phyloP scores from a whole-genome alignment of 2,888 invertebrate genomes.

The Stenodema calcarata region DNA sequence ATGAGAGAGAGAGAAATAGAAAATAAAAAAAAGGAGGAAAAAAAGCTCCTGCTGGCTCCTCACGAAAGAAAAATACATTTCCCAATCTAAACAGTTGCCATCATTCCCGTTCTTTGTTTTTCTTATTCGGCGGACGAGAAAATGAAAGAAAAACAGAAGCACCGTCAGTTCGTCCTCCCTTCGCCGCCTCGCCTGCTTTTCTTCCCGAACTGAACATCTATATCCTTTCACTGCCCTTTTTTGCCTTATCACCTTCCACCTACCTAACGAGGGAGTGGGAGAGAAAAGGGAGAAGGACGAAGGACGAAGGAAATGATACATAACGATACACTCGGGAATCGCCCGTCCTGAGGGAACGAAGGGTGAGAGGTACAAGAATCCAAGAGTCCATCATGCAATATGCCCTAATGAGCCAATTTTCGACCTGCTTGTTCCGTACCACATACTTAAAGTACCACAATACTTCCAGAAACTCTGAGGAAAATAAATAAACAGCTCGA shows the following conservation, averaged over 20 bases:
- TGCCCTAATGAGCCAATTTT: too few species aligned
- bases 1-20: conserved; percentile 47
- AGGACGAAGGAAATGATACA: background rate
- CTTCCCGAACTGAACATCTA: background rate
- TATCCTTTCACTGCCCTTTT: background rate
- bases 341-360: background rate
- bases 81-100: conserved; percentile 57
- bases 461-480: too few species aligned
- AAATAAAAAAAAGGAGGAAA: background rate
- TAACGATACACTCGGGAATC: background rate
- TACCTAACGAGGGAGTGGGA: background rate
- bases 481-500: too few species aligned
- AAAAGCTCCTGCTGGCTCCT: background rate
- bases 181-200: background rate
- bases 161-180: conserved; percentile 5
- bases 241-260: background rate
- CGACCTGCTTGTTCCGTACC: too few species aligned
- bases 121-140: conserved; percentile 56
- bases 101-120: conserved; percentile 57
- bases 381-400: too few species aligned
- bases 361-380: too few species aligned
- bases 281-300: background rate
- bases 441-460: too few species aligned
- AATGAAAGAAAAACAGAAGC: conserved; percentile 57
- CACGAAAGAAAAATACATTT: conserved; percentile 57